Evolutionary conservation across 2,113 vertebrate genomes (phyloP).

Genomic region (Rhagologus leucostigma): DNA sequence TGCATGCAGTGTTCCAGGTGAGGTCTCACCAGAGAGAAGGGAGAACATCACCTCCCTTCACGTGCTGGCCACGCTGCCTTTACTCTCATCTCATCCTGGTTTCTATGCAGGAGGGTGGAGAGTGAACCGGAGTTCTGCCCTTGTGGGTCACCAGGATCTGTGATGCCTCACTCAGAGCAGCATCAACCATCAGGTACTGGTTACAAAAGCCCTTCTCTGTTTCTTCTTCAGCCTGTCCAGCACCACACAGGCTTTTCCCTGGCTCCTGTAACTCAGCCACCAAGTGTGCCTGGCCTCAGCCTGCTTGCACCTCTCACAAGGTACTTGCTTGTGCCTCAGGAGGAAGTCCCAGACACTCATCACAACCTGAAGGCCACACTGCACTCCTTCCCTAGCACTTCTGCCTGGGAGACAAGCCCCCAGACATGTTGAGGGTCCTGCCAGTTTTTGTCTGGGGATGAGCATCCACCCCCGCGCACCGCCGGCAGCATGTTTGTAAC

Average conservation of each 20-base stretch:
- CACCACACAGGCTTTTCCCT: too few relatives aligned
- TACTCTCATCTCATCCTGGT: background rate
- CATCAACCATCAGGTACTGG: background rate
- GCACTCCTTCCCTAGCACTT: background rate
- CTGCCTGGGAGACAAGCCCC: background rate
- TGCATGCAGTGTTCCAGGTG: background rate
- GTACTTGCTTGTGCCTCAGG: background rate
- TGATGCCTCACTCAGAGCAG: background rate
- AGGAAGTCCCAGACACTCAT: background rate
- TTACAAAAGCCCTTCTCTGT: background rate
- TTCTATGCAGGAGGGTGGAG: background rate
- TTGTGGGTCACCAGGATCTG: background rate
- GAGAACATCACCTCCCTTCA: background rate
- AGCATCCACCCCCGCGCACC: rapidly evolving
- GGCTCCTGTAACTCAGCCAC: background rate
- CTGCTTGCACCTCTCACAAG: too few relatives aligned
- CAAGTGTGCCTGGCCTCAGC: background rate
- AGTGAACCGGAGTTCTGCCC: too few relatives aligned
- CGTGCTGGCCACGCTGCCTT: background rate
- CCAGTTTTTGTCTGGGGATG: background rate
- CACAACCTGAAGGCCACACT: background rate
- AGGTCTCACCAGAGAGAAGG: background rate
- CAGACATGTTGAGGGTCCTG: rapidly evolving
- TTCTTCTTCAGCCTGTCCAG: background rate
- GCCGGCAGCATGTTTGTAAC: background rate